Evolutionary conservation across 2,797 vertebrate genomes (phyloP).

Genomic region (Pangasius macronema): DNA sequence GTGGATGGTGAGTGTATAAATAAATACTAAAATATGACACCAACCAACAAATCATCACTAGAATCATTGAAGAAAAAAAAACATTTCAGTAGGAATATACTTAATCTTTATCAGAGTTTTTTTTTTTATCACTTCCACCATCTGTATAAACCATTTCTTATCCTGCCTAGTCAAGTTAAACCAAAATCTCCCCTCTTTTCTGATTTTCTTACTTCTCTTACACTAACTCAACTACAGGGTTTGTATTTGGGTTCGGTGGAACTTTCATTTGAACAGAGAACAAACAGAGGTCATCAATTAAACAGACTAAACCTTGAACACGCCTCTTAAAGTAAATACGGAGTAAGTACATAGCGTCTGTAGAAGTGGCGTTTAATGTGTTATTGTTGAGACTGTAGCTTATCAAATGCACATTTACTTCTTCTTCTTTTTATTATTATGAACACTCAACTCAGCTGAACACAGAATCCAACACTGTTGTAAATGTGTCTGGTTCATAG

Average conservation of each 20-base stretch:
- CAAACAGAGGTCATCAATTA: not conserved
- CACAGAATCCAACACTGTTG: not conserved
- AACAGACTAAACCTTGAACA: not conserved
- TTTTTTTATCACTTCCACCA: not conserved
- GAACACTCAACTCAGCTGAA: not conserved
- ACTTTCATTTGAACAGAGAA: not conserved
- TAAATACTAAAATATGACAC: no score
- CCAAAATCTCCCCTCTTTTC: not conserved
- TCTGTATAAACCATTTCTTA: not conserved
- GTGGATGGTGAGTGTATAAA: not conserved
- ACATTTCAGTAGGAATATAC: not conserved
- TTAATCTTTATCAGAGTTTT: no score
- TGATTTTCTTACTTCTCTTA: not conserved
- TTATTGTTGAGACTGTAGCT: not conserved
- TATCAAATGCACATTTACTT: not conserved
- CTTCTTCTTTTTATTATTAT: not conserved
- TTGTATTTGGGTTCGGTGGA: not conserved
- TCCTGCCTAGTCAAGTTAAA: not conserved
- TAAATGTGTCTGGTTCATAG: not conserved
- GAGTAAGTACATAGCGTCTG: not conserved
- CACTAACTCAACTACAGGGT: not conserved
- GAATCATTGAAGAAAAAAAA: no score
- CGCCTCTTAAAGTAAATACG: not conserved
- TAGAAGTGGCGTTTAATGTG: no score
- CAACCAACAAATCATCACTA: no score